A percentile compares a stretch with the other conserved stretches of the same genome.
phyloP scores from a whole-genome alignment of 2,113 vertebrate genomes.

The Platichthys flesus region DNA sequence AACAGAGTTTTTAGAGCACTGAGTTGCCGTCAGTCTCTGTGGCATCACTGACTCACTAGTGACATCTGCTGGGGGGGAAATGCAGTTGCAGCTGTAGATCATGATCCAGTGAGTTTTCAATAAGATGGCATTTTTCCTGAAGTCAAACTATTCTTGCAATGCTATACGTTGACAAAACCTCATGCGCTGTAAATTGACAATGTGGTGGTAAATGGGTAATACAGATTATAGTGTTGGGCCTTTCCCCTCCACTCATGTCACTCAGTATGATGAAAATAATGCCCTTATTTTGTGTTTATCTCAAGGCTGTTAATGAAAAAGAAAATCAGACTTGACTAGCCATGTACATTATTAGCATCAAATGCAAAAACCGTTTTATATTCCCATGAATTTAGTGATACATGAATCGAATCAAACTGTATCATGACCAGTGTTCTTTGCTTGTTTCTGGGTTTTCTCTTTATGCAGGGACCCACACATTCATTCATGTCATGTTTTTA shows the following conservation, averaged over 20 bases:
- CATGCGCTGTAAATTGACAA: no score
- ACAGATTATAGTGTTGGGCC: not conserved
- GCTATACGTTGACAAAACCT: no score
- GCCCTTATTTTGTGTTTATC: no score
- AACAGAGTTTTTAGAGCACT: not conserved
- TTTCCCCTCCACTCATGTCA: not conserved
- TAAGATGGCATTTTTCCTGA: not conserved
- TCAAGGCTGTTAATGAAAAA: not conserved
- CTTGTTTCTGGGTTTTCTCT: no score
- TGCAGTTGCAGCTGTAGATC: constrained; percentile 19
- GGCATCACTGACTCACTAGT: constrained; percentile 38
- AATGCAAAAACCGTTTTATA: not conserved
- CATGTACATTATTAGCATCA: not conserved
- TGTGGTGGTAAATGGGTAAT: not conserved
- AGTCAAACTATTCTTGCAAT: not conserved
- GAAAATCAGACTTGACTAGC: not conserved
- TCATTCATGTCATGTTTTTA: no score
- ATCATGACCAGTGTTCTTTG: no score
- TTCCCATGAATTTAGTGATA: no score
- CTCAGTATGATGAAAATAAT: no score
- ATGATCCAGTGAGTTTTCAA: not conserved
- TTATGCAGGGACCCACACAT: no score
- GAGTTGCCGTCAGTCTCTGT: not conserved
- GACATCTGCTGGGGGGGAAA: constrained; percentile 66
- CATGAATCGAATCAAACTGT: no score